These are phyloP conservation scores for Anguilla rostrata DNA, from an alignment of 2,113 vertebrate species.

Conservation along the genomic window DNA sequence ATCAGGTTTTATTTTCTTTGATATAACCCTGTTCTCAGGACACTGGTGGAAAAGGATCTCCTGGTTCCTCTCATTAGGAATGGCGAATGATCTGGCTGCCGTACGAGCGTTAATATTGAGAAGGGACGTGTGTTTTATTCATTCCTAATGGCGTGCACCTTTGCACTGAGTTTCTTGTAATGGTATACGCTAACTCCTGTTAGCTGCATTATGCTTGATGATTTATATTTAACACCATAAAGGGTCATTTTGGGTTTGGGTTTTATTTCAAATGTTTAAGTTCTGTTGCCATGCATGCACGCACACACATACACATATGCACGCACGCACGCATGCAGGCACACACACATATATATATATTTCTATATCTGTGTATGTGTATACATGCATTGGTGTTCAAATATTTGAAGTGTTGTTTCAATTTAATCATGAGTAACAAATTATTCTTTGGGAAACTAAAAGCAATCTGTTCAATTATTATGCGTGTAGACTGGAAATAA, in stretches of 20 bases:
- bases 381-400: no score
- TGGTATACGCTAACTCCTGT: no score
- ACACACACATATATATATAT: no score
- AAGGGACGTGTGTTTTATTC: conserved; percentile 17
- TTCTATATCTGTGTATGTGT: no score
- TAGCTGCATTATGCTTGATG: neutral
- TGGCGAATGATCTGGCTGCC: conserved; percentile 24
- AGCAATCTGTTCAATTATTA: neutral
- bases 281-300: no score
- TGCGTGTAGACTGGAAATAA: neutral
- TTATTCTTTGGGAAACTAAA: no score
- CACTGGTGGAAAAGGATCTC: neutral
- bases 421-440: no score
- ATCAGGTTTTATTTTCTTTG: neutral
- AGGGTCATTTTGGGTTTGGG: no score
- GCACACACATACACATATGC: no score
- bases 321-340: no score
- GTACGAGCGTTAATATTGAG: conserved; percentile 12
- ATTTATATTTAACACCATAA: conserved; percentile 27
- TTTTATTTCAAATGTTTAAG: no score
- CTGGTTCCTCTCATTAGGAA: conserved; percentile 14
- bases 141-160: conserved; percentile 11
- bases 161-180: neutral
- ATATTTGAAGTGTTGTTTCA: no score
- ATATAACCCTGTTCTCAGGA: neutral